Conservation (phyloP, 2,888 invertebrate species). For the Cistogaster globosa region DNA sequence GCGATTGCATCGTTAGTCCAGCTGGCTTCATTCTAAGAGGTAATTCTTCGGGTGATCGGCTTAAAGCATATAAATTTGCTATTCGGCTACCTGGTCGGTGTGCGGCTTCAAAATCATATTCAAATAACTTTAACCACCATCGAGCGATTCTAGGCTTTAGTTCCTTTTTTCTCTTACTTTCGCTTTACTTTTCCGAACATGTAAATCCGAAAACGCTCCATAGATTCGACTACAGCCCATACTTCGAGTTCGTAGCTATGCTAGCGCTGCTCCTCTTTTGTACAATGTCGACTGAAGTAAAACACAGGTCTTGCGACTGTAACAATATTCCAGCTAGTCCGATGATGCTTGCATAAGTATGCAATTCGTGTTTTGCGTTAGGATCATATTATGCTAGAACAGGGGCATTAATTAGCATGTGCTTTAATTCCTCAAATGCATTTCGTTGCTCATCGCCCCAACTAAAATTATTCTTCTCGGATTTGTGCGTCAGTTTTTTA, state of each 20-base stretch:
- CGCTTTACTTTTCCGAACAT: conserved; percentile 37
- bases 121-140: conserved; percentile 32
- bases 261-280: conserved; percentile 67
- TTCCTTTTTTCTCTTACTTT: conserved; percentile 27
- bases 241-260: conserved; percentile 78
- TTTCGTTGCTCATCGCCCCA: conserved; percentile 21
- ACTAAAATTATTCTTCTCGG: conserved; percentile 32
- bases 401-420: conserved; percentile 32
- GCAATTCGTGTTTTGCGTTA: conserved; percentile 28
- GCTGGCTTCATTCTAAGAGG: conserved; percentile 43
- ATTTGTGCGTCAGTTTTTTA: conserved; percentile 17
- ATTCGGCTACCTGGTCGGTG: no score
- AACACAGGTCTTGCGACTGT: conserved; percentile 51
- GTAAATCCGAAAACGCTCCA: conserved; percentile 78
- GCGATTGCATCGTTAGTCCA: conserved; percentile 63
- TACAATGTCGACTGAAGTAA: conserved; percentile 63
- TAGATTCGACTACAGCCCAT: no score
- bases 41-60: conserved; percentile 48
- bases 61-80: conserved; percentile 59
- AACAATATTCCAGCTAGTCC: conserved; percentile 55
- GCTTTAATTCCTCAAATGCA: conserved; percentile 26
- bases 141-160: conserved; percentile 24
- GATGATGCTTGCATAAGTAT: conserved; percentile 48
- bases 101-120: conserved; percentile 26
- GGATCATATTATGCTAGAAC: not conserved